Percentiles rank a stretch among this genome's conserved stretches.
Conservation (phyloP, 2,797 vertebrate species). For the Pseudochaenichthys georgianus region DNA sequence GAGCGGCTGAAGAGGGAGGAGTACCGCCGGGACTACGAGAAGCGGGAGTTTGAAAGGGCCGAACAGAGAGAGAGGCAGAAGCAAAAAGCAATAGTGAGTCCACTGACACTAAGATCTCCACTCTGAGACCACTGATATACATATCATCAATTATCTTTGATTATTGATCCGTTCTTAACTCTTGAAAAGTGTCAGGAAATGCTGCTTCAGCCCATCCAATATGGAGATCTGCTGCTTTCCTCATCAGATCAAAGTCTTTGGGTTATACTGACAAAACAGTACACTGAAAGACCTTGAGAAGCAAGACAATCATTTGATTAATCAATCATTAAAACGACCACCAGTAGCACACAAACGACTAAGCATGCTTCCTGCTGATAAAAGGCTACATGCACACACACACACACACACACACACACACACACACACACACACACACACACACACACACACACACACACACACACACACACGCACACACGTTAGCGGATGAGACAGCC, state of each 20-base stretch:
- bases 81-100: conserved; percentile 97
- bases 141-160: too few species aligned
- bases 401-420: conserved; percentile 42
- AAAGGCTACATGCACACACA: conserved; percentile 56
- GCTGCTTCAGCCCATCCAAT: too few species aligned
- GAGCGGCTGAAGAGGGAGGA: conserved; percentile 97
- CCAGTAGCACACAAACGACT: too few species aligned
- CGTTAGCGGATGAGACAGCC: conserved; percentile 59
- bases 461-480: conserved; percentile 17
- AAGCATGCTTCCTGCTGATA: conserved; percentile 45
- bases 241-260: too few species aligned
- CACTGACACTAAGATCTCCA: background rate
- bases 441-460: background rate
- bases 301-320: too few species aligned
- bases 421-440: conserved; percentile 41
- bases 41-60: conserved; percentile 93
- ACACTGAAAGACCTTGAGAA: too few species aligned
- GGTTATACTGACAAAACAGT: too few species aligned
- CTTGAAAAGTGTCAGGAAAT: too few species aligned
- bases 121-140: too few species aligned
- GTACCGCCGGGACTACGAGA: conserved; percentile 92
- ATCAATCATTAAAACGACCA: too few species aligned
- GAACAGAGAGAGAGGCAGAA: conserved; percentile 94
- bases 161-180: too few species aligned
- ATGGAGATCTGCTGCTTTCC: too few species aligned